phyloP scores from a whole-genome alignment of 2,888 invertebrate genomes.

The Andrena bicolor region DNA sequence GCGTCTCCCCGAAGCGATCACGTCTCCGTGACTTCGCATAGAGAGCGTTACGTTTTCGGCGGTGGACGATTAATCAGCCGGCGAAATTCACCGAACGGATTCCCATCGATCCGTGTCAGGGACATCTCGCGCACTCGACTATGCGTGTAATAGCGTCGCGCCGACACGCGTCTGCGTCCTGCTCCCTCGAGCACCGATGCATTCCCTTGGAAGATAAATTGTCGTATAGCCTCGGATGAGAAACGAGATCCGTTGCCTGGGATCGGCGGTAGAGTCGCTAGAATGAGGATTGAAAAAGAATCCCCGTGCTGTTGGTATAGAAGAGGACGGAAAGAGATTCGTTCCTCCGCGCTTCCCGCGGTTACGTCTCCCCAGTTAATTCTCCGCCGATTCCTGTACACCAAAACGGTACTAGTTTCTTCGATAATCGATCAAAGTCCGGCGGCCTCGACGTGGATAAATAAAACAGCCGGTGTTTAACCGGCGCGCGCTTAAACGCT shows the following conservation, averaged over 20 bases:
- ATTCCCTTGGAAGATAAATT: constrained; percentile 5
- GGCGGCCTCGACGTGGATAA: too few species aligned
- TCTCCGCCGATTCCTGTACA: too few species aligned
- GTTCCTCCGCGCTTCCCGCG: too few species aligned
- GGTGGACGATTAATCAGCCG: constrained; percentile 24
- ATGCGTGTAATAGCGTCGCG: constrained; percentile 18
- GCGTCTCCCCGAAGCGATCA: constrained; percentile 14
- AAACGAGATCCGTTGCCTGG: not conserved
- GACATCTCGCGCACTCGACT: constrained; percentile 36
- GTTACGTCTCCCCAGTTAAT: too few species aligned
- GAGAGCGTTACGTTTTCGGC: not conserved
- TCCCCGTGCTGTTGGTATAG: too few species aligned
- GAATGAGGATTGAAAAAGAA: too few species aligned
- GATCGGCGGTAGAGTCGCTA: not conserved
- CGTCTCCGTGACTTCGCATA: not conserved
- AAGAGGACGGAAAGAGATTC: too few species aligned
- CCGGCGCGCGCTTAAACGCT: too few species aligned
- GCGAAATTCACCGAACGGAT: constrained; percentile 39
- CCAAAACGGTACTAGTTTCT: too few species aligned
- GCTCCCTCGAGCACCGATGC: not conserved
- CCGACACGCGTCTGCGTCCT: not conserved
- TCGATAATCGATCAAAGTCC: too few species aligned
- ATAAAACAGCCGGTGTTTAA: too few species aligned
- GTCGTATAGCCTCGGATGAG: not conserved
- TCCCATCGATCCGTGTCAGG: constrained; percentile 46